Evolutionary conservation across 92 coral and sea anemone species (phyloP).

Genomic region (Meandrina meandrites): DNA sequence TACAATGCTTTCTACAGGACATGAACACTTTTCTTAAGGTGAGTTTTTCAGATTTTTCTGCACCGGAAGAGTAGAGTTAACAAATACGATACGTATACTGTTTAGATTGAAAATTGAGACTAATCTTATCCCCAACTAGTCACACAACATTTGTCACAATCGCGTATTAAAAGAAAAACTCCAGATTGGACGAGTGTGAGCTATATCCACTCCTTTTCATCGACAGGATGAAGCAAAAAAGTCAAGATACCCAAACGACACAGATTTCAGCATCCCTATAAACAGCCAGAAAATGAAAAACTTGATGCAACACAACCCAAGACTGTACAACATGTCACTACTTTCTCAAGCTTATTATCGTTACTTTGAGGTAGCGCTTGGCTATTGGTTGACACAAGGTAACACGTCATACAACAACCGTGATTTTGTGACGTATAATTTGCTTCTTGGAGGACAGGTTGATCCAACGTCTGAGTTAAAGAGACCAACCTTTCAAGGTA

Average conservation of each 20-base stretch:
- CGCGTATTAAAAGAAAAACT: not conserved
- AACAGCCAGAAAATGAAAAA: slow-evolving; percentile 64
- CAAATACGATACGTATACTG: not conserved
- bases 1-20: slow-evolving; percentile 54
- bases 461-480: slow-evolving; percentile 51
- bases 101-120: not conserved
- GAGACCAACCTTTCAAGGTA: slow-evolving; percentile 66
- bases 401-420: slow-evolving; percentile 65
- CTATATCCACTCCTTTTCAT: not conserved
- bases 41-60: not conserved
- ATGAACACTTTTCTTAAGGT: slow-evolving; percentile 66
- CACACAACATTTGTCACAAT: not conserved
- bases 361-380: slow-evolving; percentile 86
- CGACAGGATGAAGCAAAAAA: slow-evolving; percentile 73
- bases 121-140: not conserved
- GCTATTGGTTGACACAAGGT: slow-evolving; percentile 77
- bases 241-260: slow-evolving; percentile 71
- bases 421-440: slow-evolving; percentile 59
- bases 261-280: slow-evolving; percentile 74
- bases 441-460: slow-evolving; percentile 73
- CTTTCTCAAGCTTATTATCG: slow-evolving; percentile 82
- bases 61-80: not conserved
- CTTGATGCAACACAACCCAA: slow-evolving; percentile 73
- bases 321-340: slow-evolving; percentile 62
- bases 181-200: not conserved